Conservation (phyloP, 2,113 vertebrate genomes). For the Petromus typicus region DNA sequence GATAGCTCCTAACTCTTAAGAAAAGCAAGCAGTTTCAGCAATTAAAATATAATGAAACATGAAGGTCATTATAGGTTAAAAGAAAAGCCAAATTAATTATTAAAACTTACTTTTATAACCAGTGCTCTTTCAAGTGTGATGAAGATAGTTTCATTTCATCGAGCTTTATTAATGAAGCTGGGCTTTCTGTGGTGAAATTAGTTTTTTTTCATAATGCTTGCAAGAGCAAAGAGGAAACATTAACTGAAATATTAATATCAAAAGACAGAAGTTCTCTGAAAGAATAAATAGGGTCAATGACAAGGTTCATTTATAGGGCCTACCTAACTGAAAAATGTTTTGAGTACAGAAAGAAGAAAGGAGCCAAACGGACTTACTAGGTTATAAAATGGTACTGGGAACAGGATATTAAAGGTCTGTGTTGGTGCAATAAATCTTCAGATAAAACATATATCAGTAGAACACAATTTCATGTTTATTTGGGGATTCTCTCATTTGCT, state of each 20-base stretch:
- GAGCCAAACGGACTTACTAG: neutral
- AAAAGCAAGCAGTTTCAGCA: constrained; percentile 43
- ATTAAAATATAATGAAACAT: constrained; percentile 79
- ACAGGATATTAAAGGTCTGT: neutral
- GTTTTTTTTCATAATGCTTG: neutral
- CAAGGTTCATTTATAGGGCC: neutral
- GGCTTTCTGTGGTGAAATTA: neutral
- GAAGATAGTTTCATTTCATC: neutral
- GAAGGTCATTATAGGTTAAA: constrained; percentile 67
- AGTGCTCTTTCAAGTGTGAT: constrained; percentile 64
- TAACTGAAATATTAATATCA: neutral
- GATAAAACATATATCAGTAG: neutral
- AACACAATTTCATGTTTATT: neutral
- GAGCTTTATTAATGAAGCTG: constrained; percentile 10
- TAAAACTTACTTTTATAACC: constrained; percentile 63
- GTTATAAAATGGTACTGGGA: rapidly evolving
- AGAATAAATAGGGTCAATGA: neutral
- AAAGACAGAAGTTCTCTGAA: neutral
- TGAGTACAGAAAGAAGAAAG: neutral
- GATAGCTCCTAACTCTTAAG: constrained; percentile 50
- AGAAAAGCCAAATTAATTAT: constrained; percentile 76
- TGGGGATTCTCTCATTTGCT: neutral
- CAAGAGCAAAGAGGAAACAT: neutral
- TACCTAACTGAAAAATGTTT: neutral
- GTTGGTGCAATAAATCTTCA: neutral